Evolutionary conservation across 2,113 vertebrate species (phyloP), one percentile per base, ranked within the genome.

Genomic region (Opisthocomus hoazin): DNA sequence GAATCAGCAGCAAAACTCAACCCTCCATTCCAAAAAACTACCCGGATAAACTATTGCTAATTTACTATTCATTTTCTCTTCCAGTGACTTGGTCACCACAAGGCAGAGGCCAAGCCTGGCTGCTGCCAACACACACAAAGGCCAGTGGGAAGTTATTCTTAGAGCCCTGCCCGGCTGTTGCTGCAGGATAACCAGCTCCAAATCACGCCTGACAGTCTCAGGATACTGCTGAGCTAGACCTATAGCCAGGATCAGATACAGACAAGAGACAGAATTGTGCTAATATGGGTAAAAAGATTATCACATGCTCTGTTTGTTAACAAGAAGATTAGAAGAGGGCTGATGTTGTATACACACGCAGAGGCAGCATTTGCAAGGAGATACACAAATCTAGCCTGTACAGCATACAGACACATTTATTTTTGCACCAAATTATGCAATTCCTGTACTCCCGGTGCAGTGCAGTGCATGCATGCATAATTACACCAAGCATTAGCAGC

Each of bases 91-190:
- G 64, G 61, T 39, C 70, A 45, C 70, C 4, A 1, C 45, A 56
- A 96, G 79, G 84, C 66, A 89, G 87, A 80, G 91, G 90, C 87
- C 84, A 80, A 95, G 81, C 46, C 78, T 82, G 92, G 83, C 84
- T 80, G 37, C 89, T 90, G 95, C 89, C 46, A 91, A 22, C 46
- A 15, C 88, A 94, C 46, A 86, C 87, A 95, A 96, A 97, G 92
- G 78, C 87, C 80, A 85, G 34, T 10, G 27, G 82, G 37, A 96
- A 92, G 90, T 97, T 95, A 96, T 95, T 96, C 96, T 97, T 94
- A 93, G 91, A 87, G 94, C 54, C 43, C 93, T 88, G 89, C 87
- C 93, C 2, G 24, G 85, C 92, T 92, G 94, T 81, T 96, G 58
- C 81, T 95, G 87, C 48, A 58, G 96, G 78, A 95, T 92, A 91